Evolutionary conservation across 2,797 vertebrate genomes (phyloP), one percentile per base, ranked within the genome.

Genomic region (Numenius phaeopus): DNA sequence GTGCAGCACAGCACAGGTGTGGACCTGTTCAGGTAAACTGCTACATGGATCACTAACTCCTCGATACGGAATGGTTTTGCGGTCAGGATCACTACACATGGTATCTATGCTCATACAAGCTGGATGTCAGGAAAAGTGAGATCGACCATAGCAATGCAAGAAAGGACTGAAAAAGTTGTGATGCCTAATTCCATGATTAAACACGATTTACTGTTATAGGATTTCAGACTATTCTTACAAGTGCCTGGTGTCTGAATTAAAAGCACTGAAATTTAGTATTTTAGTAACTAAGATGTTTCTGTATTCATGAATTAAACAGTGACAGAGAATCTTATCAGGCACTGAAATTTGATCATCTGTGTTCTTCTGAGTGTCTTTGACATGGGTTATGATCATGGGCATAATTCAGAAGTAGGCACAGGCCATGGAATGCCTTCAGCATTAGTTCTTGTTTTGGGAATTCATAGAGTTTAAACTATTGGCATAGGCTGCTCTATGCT

Each of bases 31-130:
- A 58, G 47, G 18, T 79, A 54, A 69, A 20, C 13, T 71, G 39
- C 29, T 65, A 12, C 1, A 1, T 39, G 15, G 17, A 70, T 75
- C 50, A 27, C 27, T 34, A 59, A 59, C 10, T 69, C 17, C 30
- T 70, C 1, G 1, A 20, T 15, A 44, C 2, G 7, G 13, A 34
- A 23, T 9, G 14, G 12, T 75, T 40, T 69, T 70, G 14, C 14
- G 21, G 22, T 69, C 22, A 37, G 61, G n/a, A 49, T 72, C 12
- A 26, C 26, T 64, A 30, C 3, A 20, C 22, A 10, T 2, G 2
- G 9, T 84, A 14, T 39, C 37, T 83, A 4, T 23, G 17, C 8
- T 66, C 17, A 34, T 32, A 14, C 7, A n/a, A 0, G 0, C 23
- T 58, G 16, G 70, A 86, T 18, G 3, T 15, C 30, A 57, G 11